These are phyloP conservation scores for Chamaetylas fuelleborni DNA, from an alignment of 2,113 vertebrate genomes.

Conservation along the genomic window DNA sequence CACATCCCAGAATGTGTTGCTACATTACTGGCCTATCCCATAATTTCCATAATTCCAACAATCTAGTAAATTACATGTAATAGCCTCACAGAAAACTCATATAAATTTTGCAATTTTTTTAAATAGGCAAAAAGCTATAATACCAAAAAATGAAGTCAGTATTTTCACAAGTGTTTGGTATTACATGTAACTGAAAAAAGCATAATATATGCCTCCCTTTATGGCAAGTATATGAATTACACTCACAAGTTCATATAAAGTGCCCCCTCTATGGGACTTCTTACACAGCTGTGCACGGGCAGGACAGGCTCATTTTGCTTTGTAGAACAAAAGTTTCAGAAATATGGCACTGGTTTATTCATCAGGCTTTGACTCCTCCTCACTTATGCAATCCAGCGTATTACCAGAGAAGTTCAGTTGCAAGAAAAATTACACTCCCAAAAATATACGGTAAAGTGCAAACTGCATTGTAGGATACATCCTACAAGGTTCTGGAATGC, in stretches of 20 bases:
- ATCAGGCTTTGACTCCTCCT: background rate
- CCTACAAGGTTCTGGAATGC: background rate
- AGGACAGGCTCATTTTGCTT: background rate
- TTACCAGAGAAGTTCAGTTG: background rate
- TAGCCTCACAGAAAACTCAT: background rate
- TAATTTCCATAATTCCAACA: background rate
- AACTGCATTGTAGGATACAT: background rate
- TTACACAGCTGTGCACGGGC: background rate
- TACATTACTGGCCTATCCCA: background rate
- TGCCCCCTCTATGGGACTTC: slow-evolving; percentile 65
- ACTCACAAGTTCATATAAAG: slow-evolving; percentile 33
- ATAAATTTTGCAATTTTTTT: background rate
- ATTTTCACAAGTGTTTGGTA: background rate
- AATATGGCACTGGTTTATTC: background rate
- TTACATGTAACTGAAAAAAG: background rate
- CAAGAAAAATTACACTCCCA: background rate
- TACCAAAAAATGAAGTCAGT: background rate
- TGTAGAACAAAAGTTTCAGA: background rate
- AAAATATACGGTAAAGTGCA: background rate
- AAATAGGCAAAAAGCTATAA: background rate
- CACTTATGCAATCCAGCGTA: background rate
- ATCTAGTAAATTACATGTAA: background rate
- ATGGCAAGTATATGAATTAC: background rate
- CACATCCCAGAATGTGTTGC: background rate
- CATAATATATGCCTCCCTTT: background rate